phyloP scores from a whole-genome alignment of 2,113 vertebrate genomes.

The Thymallus thymallus region DNA sequence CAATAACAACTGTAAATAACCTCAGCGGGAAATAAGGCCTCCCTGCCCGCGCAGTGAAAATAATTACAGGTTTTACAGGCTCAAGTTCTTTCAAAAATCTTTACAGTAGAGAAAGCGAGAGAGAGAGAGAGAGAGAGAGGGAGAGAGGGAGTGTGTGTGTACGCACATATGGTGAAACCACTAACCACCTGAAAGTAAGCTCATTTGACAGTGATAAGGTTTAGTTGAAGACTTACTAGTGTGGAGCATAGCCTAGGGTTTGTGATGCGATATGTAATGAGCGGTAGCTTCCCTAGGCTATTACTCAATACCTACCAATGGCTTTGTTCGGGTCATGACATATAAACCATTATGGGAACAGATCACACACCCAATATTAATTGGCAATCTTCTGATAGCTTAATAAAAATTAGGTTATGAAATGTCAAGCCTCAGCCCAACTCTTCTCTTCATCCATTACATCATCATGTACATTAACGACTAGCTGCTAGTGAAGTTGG shows the following conservation, averaged over 20 bases:
- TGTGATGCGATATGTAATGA: background rate
- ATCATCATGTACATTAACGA: too few relatives aligned
- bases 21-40: constrained; percentile 2
- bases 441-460: too few relatives aligned
- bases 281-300: background rate
- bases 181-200: background rate
- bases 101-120: background rate
- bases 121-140: too few relatives aligned
- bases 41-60: background rate
- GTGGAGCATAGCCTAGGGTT: background rate
- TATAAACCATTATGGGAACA: background rate
- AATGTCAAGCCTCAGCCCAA: too few relatives aligned
- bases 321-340: background rate
- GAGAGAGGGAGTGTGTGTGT: too few relatives aligned
- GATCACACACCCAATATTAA: too few relatives aligned
- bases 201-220: background rate
- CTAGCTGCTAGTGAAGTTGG: too few relatives aligned
- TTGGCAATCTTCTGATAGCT: too few relatives aligned
- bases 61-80: too few relatives aligned
- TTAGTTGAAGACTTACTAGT: background rate
- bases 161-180: too few relatives aligned
- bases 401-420: too few relatives aligned
- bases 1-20: background rate
- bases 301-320: background rate
- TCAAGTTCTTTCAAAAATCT: too few relatives aligned